Evolutionary conservation across 2,797 vertebrate genomes (phyloP).

Genomic region (Sebastes elongatus): DNA sequence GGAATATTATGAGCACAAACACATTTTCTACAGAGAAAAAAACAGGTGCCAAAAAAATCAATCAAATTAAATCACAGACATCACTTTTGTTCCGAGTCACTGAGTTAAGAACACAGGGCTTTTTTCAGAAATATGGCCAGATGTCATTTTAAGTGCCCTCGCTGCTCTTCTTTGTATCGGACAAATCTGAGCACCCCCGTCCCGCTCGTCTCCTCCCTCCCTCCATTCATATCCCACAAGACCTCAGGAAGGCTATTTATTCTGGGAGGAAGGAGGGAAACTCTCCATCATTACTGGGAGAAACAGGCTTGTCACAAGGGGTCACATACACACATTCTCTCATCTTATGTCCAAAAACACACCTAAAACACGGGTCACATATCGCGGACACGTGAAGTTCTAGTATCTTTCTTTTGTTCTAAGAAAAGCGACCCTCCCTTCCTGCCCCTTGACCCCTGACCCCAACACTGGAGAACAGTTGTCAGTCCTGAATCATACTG

Average conservation of each 20-base stretch:
- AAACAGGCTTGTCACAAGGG: slow-evolving; percentile 39
- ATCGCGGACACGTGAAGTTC: slow-evolving; percentile 15
- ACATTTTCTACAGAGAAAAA: not conserved
- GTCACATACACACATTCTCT: slow-evolving; percentile 21
- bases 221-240: slow-evolving; percentile 14
- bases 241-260: slow-evolving; percentile 39
- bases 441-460: slow-evolving; percentile 20
- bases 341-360: slow-evolving; percentile 16
- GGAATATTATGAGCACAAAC: not conserved
- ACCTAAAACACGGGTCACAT: slow-evolving; percentile 21
- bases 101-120: not conserved
- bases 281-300: slow-evolving; percentile 46
- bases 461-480: not conserved
- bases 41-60: not conserved
- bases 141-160: slow-evolving; percentile 1
- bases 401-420: slow-evolving; percentile 34
- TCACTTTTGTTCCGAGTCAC: slow-evolving; percentile 1
- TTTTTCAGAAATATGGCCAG: not conserved
- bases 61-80: not conserved
- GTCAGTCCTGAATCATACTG: not conserved
- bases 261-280: slow-evolving; percentile 58
- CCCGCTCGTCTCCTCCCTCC: slow-evolving; percentile 12
- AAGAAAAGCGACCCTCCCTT: slow-evolving; percentile 19
- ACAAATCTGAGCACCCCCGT: not conserved
- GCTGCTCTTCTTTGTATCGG: not conserved